Evolutionary conservation across 2,888 invertebrate genomes (phyloP).

Genomic region (Agelastica alni): DNA sequence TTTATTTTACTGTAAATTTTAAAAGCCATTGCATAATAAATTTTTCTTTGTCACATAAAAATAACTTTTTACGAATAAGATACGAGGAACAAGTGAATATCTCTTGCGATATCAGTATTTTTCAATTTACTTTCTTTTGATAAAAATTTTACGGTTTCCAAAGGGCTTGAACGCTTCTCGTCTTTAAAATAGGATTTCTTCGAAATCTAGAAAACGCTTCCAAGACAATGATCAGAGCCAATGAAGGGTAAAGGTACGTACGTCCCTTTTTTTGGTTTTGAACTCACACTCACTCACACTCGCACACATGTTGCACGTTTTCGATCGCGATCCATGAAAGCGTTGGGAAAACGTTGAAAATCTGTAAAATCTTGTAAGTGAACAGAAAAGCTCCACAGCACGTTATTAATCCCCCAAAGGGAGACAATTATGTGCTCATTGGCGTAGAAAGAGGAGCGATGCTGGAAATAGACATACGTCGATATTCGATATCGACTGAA

Average conservation of each 20-base stretch:
- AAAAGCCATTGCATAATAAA: too few relatives aligned
- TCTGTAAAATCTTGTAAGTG: constrained; percentile 27
- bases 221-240: constrained; percentile 6
- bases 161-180: background rate
- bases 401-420: constrained; percentile 52
- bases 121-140: constrained; percentile 3
- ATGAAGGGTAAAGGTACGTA: constrained; percentile 5
- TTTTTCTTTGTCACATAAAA: too few relatives aligned
- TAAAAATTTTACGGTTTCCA: background rate
- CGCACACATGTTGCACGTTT: constrained; percentile 15
- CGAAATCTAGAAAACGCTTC: constrained; percentile 1
- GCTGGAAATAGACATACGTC: constrained; percentile 50
- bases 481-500: constrained; percentile 38
- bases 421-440: constrained; percentile 53
- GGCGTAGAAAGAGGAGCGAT: constrained; percentile 49
- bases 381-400: constrained; percentile 45
- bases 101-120: constrained; percentile 6
- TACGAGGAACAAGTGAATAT: too few relatives aligned
- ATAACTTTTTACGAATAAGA: too few relatives aligned
- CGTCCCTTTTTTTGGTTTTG: background rate
- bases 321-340: background rate
- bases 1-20: too few relatives aligned
- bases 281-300: too few relatives aligned
- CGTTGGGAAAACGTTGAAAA: constrained; percentile 15
- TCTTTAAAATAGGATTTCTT: background rate